Percentiles rank a stretch among this genome's conserved stretches.
Conservation (phyloP, 2,797 vertebrate species). For the Sciurus vulgaris region DNA sequence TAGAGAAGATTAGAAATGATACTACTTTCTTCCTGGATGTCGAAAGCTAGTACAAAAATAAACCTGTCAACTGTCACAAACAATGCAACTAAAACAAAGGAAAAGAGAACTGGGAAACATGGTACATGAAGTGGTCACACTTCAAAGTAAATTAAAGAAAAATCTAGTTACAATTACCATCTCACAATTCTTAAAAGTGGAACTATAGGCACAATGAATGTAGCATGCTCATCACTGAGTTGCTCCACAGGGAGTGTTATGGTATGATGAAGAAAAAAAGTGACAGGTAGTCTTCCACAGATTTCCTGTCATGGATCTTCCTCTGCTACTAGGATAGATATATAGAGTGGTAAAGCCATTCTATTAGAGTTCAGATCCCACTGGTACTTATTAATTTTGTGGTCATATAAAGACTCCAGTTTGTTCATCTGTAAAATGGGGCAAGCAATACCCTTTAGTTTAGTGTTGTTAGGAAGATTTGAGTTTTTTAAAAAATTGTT, state of each 20-base stretch:
- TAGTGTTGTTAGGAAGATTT: background rate
- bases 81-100: background rate
- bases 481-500: background rate
- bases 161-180: background rate
- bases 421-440: conserved; percentile 1
- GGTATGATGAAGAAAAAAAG: background rate
- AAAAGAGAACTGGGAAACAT: background rate
- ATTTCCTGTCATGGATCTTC: background rate
- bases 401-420: background rate
- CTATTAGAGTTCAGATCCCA: conserved; percentile 7
- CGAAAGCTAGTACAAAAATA: conserved; percentile 29
- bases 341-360: background rate
- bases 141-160: conserved; percentile 15
- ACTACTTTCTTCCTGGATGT: conserved; percentile 10
- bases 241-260: background rate
- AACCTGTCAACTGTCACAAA: background rate
- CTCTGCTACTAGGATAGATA: background rate
- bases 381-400: conserved; percentile 10
- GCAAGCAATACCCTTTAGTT: conserved; percentile 16
- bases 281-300: background rate
- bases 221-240: background rate
- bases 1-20: conserved; percentile 41
- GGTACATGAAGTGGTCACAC: background rate
- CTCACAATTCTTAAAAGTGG: background rate
- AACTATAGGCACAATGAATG: background rate